Base-by-base conservation (phyloP, 2,113 vertebrate genomes). In the Gallinago jamesoni region DNA sequence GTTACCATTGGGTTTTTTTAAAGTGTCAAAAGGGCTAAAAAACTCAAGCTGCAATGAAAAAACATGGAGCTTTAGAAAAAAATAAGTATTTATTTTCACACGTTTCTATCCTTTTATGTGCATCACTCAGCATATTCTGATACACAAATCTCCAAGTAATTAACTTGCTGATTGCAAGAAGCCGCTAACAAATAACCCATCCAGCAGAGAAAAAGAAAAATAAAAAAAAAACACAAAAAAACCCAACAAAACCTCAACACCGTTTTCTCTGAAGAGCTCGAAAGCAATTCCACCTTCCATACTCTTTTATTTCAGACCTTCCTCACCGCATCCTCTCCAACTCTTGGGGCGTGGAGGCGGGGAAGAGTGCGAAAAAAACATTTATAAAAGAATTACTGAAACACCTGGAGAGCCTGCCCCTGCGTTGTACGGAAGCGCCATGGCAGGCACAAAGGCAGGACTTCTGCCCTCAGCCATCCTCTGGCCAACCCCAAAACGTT, bases 181-280 rank as follows among this genome's bases (percentile, higher is more conserved):
- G 20, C 33, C 52, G 59, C 17, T 53, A 53, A 39, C 15, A 72
- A 57, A 55, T 10, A 55, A 25, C 37, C 12, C 33, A 53, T 12
- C 7, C 33, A 62, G 7, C 11, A 19, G 7, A 27, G 14, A 3
- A 1, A 12, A 9, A 47, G 47, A 7, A 47, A 2, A 13, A n/a
- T 11, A 14, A 4, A 6, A 16, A 14, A 7, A 20, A 57, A 24
- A 8, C 9, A 20, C 24, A 37, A 37, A 60, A 24, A 17, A 11
- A 10, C 15, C 4, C 8, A 73, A 4, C 27, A 64, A 48, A 55
- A 9, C 9, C 9, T 23, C 31, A 33, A n/a, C 18, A 0, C 7
- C 10, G 3, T 48, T 64, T 72, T 30, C n/a, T 30, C 53, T 3
- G 2, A n/a, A 55, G n/a, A 50, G 5, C 0, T 35, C 2, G 3